phyloP scores from a whole-genome alignment of 2,888 invertebrate species.

The Tiliacea aurago region DNA sequence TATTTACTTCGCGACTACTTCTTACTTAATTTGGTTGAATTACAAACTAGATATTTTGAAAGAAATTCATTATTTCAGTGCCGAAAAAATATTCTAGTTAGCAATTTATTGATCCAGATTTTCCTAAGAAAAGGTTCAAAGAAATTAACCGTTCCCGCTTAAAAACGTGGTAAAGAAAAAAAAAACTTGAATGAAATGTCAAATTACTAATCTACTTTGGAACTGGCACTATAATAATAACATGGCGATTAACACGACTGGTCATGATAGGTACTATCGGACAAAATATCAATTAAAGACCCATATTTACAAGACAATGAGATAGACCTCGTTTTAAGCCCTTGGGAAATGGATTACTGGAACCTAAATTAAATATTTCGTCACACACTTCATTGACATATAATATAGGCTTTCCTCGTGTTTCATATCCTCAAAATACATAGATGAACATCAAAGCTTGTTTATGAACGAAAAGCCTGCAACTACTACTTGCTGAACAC shows the following conservation, averaged over 20 bases:
- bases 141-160: no score
- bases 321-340: not conserved
- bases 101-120: no score
- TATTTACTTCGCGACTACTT: no score
- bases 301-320: not conserved
- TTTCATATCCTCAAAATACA: not conserved
- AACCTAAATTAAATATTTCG: not conserved
- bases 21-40: no score
- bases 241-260: not conserved
- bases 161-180: no score
- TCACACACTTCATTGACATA: conserved; percentile 4
- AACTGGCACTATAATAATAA: not conserved
- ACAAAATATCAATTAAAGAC: not conserved
- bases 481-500: not conserved
- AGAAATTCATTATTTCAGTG: no score
- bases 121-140: no score
- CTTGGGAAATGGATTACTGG: conserved; percentile 4
- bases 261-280: no score
- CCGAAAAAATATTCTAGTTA: no score
- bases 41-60: no score
- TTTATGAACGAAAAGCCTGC: not conserved
- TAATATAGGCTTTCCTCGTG: not conserved
- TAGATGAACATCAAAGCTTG: not conserved
- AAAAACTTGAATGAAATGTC: not conserved
- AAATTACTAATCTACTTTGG: not conserved